These are phyloP conservation scores for Capitella teleta DNA, from an alignment of 1,140 invertebrate genomes.

Conservation along the genomic window DNA sequence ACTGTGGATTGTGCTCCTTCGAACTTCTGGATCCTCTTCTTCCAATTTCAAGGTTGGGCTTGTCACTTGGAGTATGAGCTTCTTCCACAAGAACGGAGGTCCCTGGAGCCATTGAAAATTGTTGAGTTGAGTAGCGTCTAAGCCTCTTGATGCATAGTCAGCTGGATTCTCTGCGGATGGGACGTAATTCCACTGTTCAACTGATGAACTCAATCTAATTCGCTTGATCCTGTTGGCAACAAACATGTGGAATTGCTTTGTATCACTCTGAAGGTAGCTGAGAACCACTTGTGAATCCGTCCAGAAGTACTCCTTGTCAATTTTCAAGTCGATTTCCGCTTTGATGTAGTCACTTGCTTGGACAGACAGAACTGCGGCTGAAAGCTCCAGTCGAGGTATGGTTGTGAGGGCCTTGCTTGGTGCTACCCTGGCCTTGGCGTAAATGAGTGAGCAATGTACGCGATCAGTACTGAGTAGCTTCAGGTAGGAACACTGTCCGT, in stretches of 20 bases:
- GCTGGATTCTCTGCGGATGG: background rate
- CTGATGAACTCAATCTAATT: background rate
- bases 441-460: constrained; percentile 1
- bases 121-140: background rate
- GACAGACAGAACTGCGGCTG: constrained; percentile 12
- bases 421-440: constrained; percentile 12
- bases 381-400: constrained; percentile 6
- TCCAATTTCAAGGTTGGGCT: no score
- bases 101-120: constrained; percentile 2
- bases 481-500: constrained; percentile 12
- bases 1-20: background rate
- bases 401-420: no score
- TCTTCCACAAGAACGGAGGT: constrained; percentile 11
- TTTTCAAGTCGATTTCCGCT: no score
- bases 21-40: constrained; percentile 9
- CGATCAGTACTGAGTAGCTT: background rate
- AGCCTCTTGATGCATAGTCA: constrained; percentile 9
- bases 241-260: constrained; percentile 8
- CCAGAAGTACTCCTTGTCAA: constrained; percentile 4
- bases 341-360: no score
- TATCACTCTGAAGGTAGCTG: constrained; percentile 11
- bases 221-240: constrained; percentile 8
- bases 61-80: no score
- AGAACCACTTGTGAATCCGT: constrained; percentile 13
- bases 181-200: constrained; percentile 5